A percentile compares a stretch with the other conserved stretches of the same genome.
Conservation (phyloP, 2,888 invertebrate genomes). For the Coecobrya sp. region DNA sequence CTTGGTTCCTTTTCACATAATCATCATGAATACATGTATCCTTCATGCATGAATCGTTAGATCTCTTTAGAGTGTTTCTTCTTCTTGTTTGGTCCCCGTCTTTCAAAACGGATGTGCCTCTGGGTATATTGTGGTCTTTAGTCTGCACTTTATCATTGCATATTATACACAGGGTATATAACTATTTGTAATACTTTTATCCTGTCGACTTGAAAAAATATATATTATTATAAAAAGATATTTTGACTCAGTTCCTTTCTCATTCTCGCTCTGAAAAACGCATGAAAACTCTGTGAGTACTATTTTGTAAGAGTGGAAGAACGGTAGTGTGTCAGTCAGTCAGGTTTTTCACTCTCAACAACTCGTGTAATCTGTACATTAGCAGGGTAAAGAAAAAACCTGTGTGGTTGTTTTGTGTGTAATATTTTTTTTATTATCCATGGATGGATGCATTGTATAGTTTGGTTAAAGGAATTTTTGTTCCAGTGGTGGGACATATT, state of each 20-base stretch:
- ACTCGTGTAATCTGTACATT: not conserved
- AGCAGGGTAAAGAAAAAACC: not conserved
- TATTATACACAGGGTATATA: not conserved
- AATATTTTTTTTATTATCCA: no score
- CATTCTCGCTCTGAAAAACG: not conserved
- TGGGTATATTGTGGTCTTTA: constrained; percentile 44
- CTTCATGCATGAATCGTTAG: constrained; percentile 55
- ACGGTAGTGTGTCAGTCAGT: constrained; percentile 52
- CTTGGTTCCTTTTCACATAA: constrained; percentile 40
- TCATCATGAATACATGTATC: constrained; percentile 33
- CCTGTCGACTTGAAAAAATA: not conserved
- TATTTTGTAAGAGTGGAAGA: not conserved
- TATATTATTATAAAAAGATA: not conserved
- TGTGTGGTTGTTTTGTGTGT: not conserved
- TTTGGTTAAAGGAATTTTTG: no score
- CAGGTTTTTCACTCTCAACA: constrained; percentile 14
- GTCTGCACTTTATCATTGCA: not conserved
- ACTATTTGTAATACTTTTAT: constrained; percentile 35
- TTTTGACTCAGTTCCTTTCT: constrained; percentile 8
- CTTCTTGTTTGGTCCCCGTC: constrained; percentile 10
- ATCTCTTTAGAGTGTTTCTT: constrained; percentile 33
- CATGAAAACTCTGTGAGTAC: not conserved
- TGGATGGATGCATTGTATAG: no score
- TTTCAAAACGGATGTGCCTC: constrained; percentile 49
- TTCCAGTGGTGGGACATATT: no score